Conservation (phyloP, 2,797 vertebrate genomes). For the Salarias fasciatus region DNA sequence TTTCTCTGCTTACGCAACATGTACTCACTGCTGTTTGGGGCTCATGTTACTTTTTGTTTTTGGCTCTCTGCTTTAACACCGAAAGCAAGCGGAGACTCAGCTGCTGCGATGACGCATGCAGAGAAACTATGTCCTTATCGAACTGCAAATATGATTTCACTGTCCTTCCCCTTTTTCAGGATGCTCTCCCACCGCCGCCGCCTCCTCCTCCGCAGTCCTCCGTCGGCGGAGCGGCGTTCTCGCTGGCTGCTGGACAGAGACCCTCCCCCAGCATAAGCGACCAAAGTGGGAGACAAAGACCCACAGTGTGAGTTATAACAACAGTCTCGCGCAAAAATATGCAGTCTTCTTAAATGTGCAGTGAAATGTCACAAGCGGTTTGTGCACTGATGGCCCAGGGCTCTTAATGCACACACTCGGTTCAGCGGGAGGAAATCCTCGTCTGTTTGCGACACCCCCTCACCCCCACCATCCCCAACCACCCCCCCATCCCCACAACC, state of each 20-base stretch:
- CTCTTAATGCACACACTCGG: conserved; percentile 16
- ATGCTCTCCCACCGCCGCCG: conserved; percentile 92
- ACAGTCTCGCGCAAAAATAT: conserved; percentile 60
- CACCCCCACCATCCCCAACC: conserved; percentile 5
- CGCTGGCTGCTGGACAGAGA: conserved; percentile 85
- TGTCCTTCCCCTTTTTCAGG: conserved; percentile 77
- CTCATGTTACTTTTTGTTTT: conserved; percentile 31
- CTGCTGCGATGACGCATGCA: conserved; percentile 19
- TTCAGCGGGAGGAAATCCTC: conserved; percentile 28
- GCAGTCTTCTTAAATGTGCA: conserved; percentile 63
- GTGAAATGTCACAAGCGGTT: conserved; percentile 56
- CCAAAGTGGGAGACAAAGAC: conserved; percentile 90
- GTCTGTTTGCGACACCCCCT: conserved; percentile 32
- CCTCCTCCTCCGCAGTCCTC: conserved; percentile 91
- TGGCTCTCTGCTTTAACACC: too few species aligned
- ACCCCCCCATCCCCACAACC: conserved; percentile 9
- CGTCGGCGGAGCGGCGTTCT: conserved; percentile 81
- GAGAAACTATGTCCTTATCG: not conserved
- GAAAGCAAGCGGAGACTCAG: conserved; percentile 17
- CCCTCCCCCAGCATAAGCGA: conserved; percentile 85
- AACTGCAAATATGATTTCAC: conserved; percentile 14
- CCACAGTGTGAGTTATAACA: conserved; percentile 93
- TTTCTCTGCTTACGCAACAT: conserved; percentile 53
- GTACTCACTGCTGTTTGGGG: not conserved
- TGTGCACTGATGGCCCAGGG: conserved; percentile 26